Conservation (phyloP, 1,140 invertebrate species). For the Drosophila melanica region DNA sequence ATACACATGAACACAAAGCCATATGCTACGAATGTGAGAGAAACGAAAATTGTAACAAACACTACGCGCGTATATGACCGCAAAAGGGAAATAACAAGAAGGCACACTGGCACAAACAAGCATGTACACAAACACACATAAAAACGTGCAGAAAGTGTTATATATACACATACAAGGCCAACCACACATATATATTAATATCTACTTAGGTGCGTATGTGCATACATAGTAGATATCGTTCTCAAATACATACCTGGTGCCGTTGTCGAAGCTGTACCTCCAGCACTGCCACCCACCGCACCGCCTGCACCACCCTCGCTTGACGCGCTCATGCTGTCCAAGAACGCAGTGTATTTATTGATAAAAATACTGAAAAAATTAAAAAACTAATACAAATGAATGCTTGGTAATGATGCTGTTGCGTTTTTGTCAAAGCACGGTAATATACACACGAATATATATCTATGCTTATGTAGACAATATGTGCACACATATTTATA, state of each 20-base stretch:
- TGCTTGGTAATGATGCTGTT: constrained; percentile 21
- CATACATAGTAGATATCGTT: constrained; percentile 46
- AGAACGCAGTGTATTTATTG: constrained; percentile 57
- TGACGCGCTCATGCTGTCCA: constrained; percentile 70
- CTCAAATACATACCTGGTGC: constrained; percentile 66
- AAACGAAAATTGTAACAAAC: constrained; percentile 70
- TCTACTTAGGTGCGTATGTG: constrained; percentile 33
- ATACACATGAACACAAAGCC: constrained; percentile 35
- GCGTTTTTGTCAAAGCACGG: constrained; percentile 55
- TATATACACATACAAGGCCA: constrained; percentile 63
- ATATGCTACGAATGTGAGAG: constrained; percentile 57
- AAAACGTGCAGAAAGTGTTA: constrained; percentile 57
- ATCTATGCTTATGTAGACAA: background rate
- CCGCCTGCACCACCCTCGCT: constrained; percentile 72
- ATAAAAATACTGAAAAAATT: constrained; percentile 57
- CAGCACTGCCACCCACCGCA: constrained; percentile 52
- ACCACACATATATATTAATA: constrained; percentile 44
- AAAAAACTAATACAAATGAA: constrained; percentile 5
- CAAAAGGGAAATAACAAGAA: constrained; percentile 59
- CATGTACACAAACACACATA: constrained; percentile 11
- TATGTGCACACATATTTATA: constrained; percentile 10
- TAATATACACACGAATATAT: constrained; percentile 11
- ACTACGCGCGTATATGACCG: constrained; percentile 66
- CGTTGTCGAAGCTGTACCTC: constrained; percentile 69
- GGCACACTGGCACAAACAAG: constrained; percentile 19